These are phyloP conservation scores for Caretta caretta DNA, from an alignment of 2,113 vertebrate genomes.

Conservation along the genomic window DNA sequence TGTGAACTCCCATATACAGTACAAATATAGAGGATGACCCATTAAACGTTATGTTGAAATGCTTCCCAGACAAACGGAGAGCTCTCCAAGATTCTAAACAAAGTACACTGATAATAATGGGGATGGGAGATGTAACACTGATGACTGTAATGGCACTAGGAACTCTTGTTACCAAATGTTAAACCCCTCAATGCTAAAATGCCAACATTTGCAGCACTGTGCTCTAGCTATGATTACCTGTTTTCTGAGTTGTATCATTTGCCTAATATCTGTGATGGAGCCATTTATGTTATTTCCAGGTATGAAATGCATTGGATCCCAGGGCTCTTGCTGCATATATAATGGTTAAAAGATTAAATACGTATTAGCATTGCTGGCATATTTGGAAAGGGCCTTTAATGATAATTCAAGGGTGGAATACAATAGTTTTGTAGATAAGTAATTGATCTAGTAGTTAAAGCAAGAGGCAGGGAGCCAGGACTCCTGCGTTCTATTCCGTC, in stretches of 20 bases:
- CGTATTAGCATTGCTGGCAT: neutral
- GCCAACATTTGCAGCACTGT: neutral
- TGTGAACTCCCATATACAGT: slow-evolving; percentile 49
- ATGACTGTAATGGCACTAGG: accelerated
- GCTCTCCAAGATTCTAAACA: neutral
- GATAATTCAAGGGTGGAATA: neutral
- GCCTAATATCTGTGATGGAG: neutral
- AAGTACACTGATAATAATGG: neutral
- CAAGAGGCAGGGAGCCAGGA: neutral
- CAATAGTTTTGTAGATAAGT: neutral
- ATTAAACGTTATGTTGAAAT: neutral
- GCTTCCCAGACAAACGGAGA: neutral
- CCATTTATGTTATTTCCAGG: neutral
- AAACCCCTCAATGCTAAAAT: accelerated
- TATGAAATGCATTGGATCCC: neutral
- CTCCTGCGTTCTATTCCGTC: neutral
- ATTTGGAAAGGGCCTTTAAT: neutral
- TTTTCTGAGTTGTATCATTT: neutral
- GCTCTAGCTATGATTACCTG: accelerated
- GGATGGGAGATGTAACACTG: accelerated
- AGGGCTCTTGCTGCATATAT: neutral
- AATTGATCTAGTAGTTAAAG: neutral
- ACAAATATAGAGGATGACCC: slow-evolving; percentile 53
- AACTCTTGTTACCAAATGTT: neutral
- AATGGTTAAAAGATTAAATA: neutral